Conservation (phyloP, 1,140 invertebrate genomes). For the Drosophila lini region DNA sequence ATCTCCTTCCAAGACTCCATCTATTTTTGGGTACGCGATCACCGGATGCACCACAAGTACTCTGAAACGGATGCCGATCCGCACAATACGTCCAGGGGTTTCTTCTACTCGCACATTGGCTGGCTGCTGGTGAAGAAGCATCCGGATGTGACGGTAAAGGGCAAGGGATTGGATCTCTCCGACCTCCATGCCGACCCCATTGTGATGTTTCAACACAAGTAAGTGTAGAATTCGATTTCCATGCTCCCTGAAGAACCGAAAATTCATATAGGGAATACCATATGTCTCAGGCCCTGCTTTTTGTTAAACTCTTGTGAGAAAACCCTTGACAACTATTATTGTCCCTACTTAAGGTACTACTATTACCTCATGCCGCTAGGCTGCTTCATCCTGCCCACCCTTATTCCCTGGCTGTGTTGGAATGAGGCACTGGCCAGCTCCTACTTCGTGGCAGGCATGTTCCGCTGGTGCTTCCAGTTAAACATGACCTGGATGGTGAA, state of each 20-base stretch:
- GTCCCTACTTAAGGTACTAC: not conserved
- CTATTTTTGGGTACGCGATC: conserved; percentile 97
- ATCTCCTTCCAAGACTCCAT: conserved; percentile 96
- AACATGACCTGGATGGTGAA: conserved; percentile 98
- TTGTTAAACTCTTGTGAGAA: too few species aligned
- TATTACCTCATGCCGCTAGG: conserved; percentile 89
- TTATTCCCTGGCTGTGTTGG: conserved; percentile 94
- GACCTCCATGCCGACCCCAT: conserved; percentile 95
- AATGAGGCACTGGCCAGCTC: conserved; percentile 91
- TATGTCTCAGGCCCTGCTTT: too few species aligned
- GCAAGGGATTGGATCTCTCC: conserved; percentile 92
- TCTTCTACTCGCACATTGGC: conserved; percentile 98
- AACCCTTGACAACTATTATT: not conserved
- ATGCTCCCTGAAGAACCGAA: too few species aligned
- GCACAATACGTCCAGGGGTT: conserved; percentile 96
- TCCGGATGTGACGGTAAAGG: conserved; percentile 94
- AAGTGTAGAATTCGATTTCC: conserved; percentile 78
- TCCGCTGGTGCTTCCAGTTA: conserved; percentile 94
- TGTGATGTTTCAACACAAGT: conserved; percentile 94
- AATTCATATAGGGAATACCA: too few species aligned
- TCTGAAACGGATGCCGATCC: conserved; percentile 98
- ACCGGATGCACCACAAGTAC: conserved; percentile 98
- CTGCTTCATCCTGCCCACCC: conserved; percentile 94
- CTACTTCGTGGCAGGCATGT: conserved; percentile 92
- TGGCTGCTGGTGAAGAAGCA: conserved; percentile 97